Base-by-base conservation (phyloP, 1,140 invertebrate species). In the Platyscapa corneri region DNA sequence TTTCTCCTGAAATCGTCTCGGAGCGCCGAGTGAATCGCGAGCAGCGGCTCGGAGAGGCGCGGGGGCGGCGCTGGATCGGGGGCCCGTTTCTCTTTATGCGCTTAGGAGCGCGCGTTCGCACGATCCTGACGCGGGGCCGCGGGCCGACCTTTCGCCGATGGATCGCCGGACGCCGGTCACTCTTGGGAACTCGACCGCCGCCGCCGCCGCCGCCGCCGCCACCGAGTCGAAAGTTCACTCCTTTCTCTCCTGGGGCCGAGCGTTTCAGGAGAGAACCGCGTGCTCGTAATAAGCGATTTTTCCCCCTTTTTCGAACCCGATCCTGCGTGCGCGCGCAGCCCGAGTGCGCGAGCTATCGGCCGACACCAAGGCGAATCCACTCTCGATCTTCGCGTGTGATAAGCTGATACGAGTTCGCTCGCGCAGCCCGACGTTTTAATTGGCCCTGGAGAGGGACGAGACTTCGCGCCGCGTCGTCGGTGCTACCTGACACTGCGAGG, bases 151-250 rank as follows among this genome's bases (percentile, higher is more conserved):
- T 83, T 85, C 81, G 84, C 85, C 84, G 84, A 86, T 85, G 86
- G 81, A 82, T 85, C 81, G 84, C 88, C 88, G 90, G 91, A 91
- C 91, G 88, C 84, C 89, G 90, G 90, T 90, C 90, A 91, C 88
- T 90, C 90, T n/a, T 42, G 56, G 76, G 32, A 39, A 74, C 70
- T 74, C 53, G 88, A 87, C 84, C 89, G 88, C 90, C 12, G 5
- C 6, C 5, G 42, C 12, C 12, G 42, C 6, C 42, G 6, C 6
- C 42, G 88, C 89, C n/a, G n/a, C n/a, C n/a, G n/a, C n/a, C n/a
- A n/a, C n/a, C n/a, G 86, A 91, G 90, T 89, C 88, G 88, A 92
- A 90, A 91, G 91, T 93, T 93, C 91, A 91, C 88, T 80, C 81
- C 87, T 84, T 79, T 84, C 83, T 79, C 83, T 79, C 64, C 8